Conservation (phyloP, 2,797 vertebrate genomes). For the Phoeniculus purpureus region DNA sequence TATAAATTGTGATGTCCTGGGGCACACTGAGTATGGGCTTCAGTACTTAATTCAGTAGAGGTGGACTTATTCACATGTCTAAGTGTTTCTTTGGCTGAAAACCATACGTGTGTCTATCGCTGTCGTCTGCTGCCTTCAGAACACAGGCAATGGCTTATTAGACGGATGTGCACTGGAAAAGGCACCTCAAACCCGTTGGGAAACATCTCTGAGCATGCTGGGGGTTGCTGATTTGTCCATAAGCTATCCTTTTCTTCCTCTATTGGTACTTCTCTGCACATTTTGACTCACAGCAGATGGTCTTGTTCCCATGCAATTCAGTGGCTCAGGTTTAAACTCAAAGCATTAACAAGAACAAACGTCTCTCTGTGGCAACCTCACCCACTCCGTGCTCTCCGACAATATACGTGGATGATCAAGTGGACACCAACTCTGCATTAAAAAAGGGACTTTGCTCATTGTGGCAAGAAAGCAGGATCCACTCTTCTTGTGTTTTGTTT, state of each 20-base stretch:
- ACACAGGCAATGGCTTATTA: conserved; percentile 5
- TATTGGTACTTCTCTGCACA: conserved; percentile 66
- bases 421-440: neutral
- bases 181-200: neutral
- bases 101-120: neutral
- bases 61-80: neutral
- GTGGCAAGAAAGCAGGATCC: neutral
- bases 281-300: conserved; percentile 69
- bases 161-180: neutral
- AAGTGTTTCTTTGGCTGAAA: neutral
- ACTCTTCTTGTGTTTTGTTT: neutral
- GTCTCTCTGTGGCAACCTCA: conserved; percentile 16
- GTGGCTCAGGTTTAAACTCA: neutral
- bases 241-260: conserved; percentile 14
- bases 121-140: neutral
- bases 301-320: neutral
- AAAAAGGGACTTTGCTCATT: neutral
- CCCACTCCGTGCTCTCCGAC: neutral
- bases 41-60: neutral
- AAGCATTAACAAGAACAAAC: neutral
- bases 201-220: conserved; percentile 77
- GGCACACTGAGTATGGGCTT: neutral
- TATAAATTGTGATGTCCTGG: neutral
- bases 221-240: conserved; percentile 39
- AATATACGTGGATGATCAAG: neutral